These are phyloP conservation scores for Trissolcus basalis DNA, from an alignment of 1,140 invertebrate species.

Conservation along the genomic window DNA sequence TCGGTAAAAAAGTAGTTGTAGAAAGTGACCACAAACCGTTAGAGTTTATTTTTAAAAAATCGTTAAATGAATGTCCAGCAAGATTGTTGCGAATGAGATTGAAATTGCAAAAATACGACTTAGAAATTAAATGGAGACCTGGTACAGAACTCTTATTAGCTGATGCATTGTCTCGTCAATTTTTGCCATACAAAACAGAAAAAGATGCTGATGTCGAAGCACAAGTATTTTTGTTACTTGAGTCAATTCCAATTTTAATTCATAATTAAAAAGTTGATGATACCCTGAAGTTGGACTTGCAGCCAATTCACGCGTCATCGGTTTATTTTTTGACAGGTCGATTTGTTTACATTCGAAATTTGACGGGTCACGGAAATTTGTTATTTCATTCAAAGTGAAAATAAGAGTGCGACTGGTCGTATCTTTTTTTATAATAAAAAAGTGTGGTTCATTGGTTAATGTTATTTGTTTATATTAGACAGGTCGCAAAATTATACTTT, in stretches of 20 bases:
- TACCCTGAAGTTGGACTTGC: too few relatives aligned
- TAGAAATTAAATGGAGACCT: slow-evolving; percentile 57
- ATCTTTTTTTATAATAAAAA: too few relatives aligned
- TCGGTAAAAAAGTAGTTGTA: neutral
- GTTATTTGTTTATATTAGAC: too few relatives aligned
- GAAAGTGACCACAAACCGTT: slow-evolving; percentile 1
- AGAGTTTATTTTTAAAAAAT: slow-evolving; percentile 56
- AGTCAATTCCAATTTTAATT: slow-evolving; percentile 8
- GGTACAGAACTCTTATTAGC: slow-evolving; percentile 69
- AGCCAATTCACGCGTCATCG: too few relatives aligned
- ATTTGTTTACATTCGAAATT: too few relatives aligned
- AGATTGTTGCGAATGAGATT: slow-evolving; percentile 73
- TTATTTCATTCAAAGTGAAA: too few relatives aligned
- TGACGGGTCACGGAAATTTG: too few relatives aligned
- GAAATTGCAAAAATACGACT: slow-evolving; percentile 68
- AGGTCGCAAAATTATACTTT: too few relatives aligned
- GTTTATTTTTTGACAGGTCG: too few relatives aligned
- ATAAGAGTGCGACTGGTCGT: too few relatives aligned
- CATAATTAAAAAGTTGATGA: too few relatives aligned
- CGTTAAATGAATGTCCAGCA: slow-evolving; percentile 64
- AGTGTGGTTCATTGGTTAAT: too few relatives aligned
- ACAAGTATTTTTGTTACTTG: slow-evolving; percentile 25
- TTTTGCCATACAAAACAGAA: neutral
- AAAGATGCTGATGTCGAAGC: slow-evolving; percentile 20
- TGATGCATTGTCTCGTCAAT: slow-evolving; percentile 60